These are phyloP conservation scores for Apostichopus leukothele DNA, from an alignment of 53 echinoderm and acorn worm genomes.

Conservation along the genomic window DNA sequence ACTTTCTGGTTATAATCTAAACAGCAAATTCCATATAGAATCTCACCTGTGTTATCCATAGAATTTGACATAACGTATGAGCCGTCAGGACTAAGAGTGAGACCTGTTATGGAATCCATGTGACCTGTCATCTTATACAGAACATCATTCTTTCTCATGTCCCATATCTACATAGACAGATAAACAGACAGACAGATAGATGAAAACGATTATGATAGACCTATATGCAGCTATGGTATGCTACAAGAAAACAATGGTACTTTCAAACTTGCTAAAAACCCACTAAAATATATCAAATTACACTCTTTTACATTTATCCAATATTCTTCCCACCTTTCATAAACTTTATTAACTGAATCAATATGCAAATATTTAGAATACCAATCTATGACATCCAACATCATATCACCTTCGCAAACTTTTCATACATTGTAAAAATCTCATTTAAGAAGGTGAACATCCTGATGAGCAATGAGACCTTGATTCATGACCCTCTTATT, in stretches of 20 bases:
- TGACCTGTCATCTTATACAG: constrained; percentile 97
- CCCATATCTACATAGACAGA: constrained; percentile 78
- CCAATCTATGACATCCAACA: too few relatives aligned
- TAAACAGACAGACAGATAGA: background rate
- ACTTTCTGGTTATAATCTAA: too few relatives aligned
- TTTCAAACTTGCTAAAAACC: background rate
- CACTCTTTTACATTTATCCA: background rate
- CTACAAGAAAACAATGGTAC: background rate
- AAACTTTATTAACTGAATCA: background rate
- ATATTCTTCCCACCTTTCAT: background rate
- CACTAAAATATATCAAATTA: background rate
- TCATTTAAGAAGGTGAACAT: too few relatives aligned
- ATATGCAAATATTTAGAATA: too few relatives aligned
- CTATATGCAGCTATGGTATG: background rate
- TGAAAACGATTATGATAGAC: background rate
- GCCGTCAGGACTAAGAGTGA: constrained; percentile 88
- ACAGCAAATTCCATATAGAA: too few relatives aligned
- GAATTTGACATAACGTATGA: constrained; percentile 90
- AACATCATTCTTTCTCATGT: constrained; percentile 88
- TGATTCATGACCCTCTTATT: too few relatives aligned
- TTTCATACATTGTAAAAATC: too few relatives aligned
- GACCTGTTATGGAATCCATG: constrained; percentile 85
- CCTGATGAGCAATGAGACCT: too few relatives aligned
- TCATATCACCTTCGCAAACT: too few relatives aligned
- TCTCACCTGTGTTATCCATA: constrained; percentile 92